Conservation (phyloP, 1,140 invertebrate species). For the Phocides pigmalion region DNA sequence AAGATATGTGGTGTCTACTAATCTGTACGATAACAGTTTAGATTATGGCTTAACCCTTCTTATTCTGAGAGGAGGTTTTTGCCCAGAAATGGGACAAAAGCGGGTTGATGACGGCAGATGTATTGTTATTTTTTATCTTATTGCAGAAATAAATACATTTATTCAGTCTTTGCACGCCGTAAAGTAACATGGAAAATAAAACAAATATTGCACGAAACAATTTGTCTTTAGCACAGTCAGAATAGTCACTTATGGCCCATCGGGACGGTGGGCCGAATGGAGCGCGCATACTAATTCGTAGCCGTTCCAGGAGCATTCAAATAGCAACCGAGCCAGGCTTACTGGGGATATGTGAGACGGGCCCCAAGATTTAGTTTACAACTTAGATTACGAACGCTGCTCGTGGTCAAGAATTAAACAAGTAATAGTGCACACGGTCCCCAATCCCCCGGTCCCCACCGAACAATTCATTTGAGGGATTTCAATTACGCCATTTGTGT, state of each 20-base stretch:
- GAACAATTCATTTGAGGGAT: slow-evolving; percentile 57
- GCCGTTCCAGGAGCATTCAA: slow-evolving; percentile 75
- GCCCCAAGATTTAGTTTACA: slow-evolving; percentile 80
- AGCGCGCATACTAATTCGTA: slow-evolving; percentile 81
- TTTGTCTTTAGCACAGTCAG: slow-evolving; percentile 38
- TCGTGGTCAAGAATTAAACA: slow-evolving; percentile 81
- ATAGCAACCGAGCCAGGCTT: slow-evolving; percentile 73
- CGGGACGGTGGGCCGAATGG: slow-evolving; percentile 68
- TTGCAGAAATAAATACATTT: too few relatives aligned
- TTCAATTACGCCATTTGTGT: slow-evolving; percentile 62
- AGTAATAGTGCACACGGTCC: slow-evolving; percentile 60
- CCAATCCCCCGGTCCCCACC: slow-evolving; percentile 27
- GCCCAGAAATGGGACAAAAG: too few relatives aligned
- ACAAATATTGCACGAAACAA: too few relatives aligned
- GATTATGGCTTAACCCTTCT: too few relatives aligned
- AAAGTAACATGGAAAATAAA: too few relatives aligned
- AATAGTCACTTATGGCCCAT: slow-evolving; percentile 68
- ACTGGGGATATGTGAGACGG: slow-evolving; percentile 78
- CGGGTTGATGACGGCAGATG: too few relatives aligned
- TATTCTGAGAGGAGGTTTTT: too few relatives aligned
- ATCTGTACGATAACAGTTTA: too few relatives aligned
- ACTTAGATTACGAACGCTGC: slow-evolving; percentile 74
- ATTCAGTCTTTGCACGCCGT: too few relatives aligned
- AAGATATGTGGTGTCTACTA: too few relatives aligned
- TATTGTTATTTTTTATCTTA: too few relatives aligned